Evolutionary conservation across 2,797 vertebrate genomes (phyloP).

Genomic region (Anguilla anguilla): DNA sequence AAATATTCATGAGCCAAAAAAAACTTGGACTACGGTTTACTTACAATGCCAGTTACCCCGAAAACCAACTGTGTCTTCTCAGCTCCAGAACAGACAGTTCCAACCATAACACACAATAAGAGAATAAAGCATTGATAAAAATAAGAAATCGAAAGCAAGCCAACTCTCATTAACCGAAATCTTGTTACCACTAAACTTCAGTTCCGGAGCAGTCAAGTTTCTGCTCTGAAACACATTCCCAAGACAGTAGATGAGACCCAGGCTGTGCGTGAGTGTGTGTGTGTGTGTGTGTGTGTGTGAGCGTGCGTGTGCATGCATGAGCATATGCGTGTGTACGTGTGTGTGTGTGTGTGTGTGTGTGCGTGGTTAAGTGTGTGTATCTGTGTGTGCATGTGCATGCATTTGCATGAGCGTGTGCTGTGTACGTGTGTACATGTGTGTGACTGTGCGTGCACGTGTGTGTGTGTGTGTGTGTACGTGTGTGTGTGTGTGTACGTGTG

Average conservation of each 20-base stretch:
- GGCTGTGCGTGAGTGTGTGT: not conserved
- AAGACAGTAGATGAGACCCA: not conserved
- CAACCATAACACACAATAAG: constrained; percentile 12
- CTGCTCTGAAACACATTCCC: not conserved
- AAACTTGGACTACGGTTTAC: constrained; percentile 1
- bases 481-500: not conserved
- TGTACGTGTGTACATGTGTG: not conserved
- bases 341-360: not conserved
- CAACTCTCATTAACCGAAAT: not conserved
- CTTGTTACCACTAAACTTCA: not conserved
- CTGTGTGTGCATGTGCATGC: not conserved
- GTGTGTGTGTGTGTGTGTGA: not conserved
- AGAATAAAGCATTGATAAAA: constrained; percentile 14
- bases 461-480: not conserved
- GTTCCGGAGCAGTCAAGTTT: not conserved
- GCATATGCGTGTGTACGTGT: not conserved
- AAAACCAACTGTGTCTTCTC: constrained; percentile 22
- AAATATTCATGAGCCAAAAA: constrained; percentile 31
- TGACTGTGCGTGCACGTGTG: not conserved
- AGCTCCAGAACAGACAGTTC: not conserved
- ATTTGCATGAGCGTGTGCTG: not conserved
- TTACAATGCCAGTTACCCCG: constrained; percentile 18
- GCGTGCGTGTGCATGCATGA: not conserved
- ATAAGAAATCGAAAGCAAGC: not conserved
- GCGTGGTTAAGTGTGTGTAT: not conserved